phyloP scores from a whole-genome alignment of 2,888 invertebrate genomes.

The Oscheius sp. region DNA sequence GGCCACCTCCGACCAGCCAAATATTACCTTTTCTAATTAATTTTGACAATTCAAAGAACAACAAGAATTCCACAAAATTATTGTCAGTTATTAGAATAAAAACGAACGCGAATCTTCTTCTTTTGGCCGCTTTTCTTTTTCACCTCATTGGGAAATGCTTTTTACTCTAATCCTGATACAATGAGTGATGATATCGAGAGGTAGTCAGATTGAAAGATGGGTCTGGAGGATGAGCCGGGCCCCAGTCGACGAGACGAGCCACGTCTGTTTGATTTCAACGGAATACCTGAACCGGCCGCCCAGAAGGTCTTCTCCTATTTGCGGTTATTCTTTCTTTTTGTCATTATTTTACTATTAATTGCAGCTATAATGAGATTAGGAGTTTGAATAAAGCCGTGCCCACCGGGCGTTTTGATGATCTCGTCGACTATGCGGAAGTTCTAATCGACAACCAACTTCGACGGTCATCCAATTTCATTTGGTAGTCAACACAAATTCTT shows the following conservation, averaged over 20 bases:
- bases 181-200: background rate
- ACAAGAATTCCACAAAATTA: too few relatives aligned
- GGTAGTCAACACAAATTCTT: background rate
- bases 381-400: background rate
- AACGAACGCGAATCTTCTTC: too few relatives aligned
- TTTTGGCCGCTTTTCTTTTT: too few relatives aligned
- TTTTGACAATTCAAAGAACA: background rate
- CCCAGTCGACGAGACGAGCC: background rate
- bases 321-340: background rate
- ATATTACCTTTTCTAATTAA: background rate
- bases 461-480: conserved; percentile 12
- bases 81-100: too few relatives aligned
- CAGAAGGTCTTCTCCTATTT: conserved; percentile 18
- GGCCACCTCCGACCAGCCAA: background rate
- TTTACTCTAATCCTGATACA: background rate
- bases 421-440: background rate
- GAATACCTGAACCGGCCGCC: conserved; percentile 10
- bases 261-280: background rate
- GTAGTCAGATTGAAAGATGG: background rate
- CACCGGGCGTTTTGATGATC: background rate
- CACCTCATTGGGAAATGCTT: too few relatives aligned
- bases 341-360: background rate
- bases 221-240: conserved; percentile 11
- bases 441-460: background rate
- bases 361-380: conserved; percentile 1